Percentiles rank a stretch among this genome's conserved stretches.
Evolutionary conservation across 2,797 vertebrate genomes (phyloP).

Genomic region (Acanthornis magna): DNA sequence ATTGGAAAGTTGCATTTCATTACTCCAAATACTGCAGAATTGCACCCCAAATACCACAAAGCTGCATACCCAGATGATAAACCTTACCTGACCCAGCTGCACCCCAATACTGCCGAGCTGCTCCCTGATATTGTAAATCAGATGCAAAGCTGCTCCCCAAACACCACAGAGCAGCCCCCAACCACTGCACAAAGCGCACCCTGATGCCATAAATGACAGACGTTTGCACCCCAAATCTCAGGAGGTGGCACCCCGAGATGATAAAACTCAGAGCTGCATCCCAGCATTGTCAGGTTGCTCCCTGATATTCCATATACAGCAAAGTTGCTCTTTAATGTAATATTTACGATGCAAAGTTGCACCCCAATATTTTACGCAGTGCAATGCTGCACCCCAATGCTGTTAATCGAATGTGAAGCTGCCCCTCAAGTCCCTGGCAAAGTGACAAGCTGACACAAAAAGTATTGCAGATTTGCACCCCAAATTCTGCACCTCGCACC

Average conservation of each 20-base stretch:
- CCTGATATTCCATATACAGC: not conserved
- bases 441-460: not conserved
- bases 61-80: fast-evolving
- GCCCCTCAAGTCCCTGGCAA: not conserved
- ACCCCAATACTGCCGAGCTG: not conserved
- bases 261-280: not conserved
- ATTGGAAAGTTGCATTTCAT: not conserved
- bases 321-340: not conserved
- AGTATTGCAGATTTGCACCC: not conserved
- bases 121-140: not conserved
- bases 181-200: not conserved
- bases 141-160: not conserved
- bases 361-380: not conserved
- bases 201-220: not conserved
- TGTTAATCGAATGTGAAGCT: not conserved
- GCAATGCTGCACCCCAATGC: not conserved
- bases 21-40: not conserved
- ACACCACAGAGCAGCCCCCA: not conserved
- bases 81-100: not conserved
- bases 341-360: not conserved
- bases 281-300: not conserved
- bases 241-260: fast-evolving
- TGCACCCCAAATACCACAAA: no score
- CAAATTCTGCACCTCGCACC: not conserved
- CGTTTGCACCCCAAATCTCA: not conserved